phyloP scores from a whole-genome alignment of 2,888 invertebrate genomes.

The Elysia crispata region DNA sequence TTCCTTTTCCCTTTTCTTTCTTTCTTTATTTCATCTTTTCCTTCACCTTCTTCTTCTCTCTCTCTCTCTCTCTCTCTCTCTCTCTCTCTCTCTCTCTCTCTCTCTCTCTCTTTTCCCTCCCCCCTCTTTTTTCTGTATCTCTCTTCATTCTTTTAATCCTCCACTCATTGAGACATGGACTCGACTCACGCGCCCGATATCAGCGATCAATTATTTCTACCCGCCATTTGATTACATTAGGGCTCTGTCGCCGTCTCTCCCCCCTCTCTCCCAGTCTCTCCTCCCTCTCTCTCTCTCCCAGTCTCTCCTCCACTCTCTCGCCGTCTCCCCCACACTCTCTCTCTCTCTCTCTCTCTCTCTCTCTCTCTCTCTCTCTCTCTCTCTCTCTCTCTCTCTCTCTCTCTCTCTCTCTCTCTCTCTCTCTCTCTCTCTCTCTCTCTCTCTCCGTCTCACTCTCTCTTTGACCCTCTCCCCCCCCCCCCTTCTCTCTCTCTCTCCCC shows the following conservation, averaged over 20 bases:
- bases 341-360: slow-evolving; percentile 38
- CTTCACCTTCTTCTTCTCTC: too few species aligned
- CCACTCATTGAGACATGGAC: too few species aligned
- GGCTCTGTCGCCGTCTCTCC: background rate
- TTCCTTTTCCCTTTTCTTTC: too few species aligned
- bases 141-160: too few species aligned
- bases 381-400: slow-evolving; percentile 12
- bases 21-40: too few species aligned
- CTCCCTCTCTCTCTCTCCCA: background rate
- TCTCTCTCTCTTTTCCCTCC: too few species aligned
- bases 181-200: background rate
- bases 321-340: slow-evolving; percentile 33
- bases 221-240: background rate
- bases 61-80: too few species aligned
- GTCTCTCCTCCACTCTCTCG: slow-evolving; percentile 29
- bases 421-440: slow-evolving; percentile 40
- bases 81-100: too few species aligned
- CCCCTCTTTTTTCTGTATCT: too few species aligned
- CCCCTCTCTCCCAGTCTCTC: too few species aligned
- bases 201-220: background rate
- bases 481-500: background rate
- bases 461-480: background rate
- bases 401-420: slow-evolving; percentile 38
- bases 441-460: slow-evolving; percentile 29
- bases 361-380: slow-evolving; percentile 6